Percentiles rank a stretch among this genome's conserved stretches.
phyloP scores from a whole-genome alignment of 1,140 invertebrate genomes.

The Zaprionus kolodkinae region DNA sequence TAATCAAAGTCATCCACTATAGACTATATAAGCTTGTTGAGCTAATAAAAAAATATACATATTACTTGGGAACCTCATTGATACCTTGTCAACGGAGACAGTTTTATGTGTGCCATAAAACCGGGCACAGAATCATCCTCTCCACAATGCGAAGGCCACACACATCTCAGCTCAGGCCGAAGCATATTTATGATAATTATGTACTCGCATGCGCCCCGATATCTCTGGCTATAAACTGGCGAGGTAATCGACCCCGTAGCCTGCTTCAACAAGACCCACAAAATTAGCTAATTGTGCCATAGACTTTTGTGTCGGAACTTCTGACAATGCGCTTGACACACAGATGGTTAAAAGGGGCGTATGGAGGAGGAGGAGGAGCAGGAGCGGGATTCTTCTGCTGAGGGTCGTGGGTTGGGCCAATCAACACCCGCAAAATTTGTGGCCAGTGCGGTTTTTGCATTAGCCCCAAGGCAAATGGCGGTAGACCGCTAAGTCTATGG shows the following conservation, averaged over 20 bases:
- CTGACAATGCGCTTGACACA: constrained; percentile 13
- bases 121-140: background rate
- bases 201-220: constrained; percentile 14
- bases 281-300: constrained; percentile 65
- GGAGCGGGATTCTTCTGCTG: no score
- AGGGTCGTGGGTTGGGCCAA: constrained; percentile 13
- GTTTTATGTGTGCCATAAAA: background rate
- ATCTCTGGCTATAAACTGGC: constrained; percentile 27
- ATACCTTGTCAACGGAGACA: background rate
- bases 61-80: background rate
- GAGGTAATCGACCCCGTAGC: constrained; percentile 21
- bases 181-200: constrained; percentile 44
- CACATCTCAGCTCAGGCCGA: background rate
- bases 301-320: constrained; percentile 19
- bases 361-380: no score
- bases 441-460: constrained; percentile 26
- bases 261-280: background rate
- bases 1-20: background rate
- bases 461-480: constrained; percentile 6
- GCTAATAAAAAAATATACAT: background rate
- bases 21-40: background rate
- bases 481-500: constrained; percentile 9
- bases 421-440: constrained; percentile 40
- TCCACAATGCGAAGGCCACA: background rate
- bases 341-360: background rate